Base-by-base conservation (phyloP, 2,888 invertebrate genomes). In the Noctua janthe region DNA sequence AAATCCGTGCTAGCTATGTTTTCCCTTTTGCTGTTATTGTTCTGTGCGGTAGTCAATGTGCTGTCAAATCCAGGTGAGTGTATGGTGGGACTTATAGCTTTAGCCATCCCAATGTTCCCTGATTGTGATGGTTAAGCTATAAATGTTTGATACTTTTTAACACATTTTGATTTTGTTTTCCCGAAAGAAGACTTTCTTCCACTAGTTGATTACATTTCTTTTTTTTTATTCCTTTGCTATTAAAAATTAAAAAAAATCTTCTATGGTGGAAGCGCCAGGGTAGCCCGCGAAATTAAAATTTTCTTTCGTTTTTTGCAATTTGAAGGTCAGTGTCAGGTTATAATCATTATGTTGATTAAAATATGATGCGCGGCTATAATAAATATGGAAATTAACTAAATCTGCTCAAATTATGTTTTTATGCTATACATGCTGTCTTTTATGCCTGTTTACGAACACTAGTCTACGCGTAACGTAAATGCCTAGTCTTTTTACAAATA, bases 51-150 rank as follows among this genome's bases (percentile, higher is more conserved):
- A n/a, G 75, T 80, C 20, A 75, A 74, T 71, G 84, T 86, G 4
- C 29, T 84, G 35, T 83, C 88, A 8, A 73, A 69, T 70, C 84
- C 87, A 80, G 84, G 91, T 89, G 39, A 85, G 83, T 82, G 1
- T 47, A 69, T 43, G 0, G 0, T 67, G 7, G 76, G 43, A 47
- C 10, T 47, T 10, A 47, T 47, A 47, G 10, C 47, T 47, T 10
- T 10, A 47, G 4, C 47, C 10, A 47, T 47, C 47, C 47, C 47
- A 47, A 47, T 10, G 1, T 51, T 0, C 17, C 64, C 23, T 23
- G 20, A 56, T 7, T 35, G 11, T 7, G 29, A 35, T 20, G 8
- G 29, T 64, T 35, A 39, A 5, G 5, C 39, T 11, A 7, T 23
- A 11, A 66, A 11, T 47, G 47, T 47, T 47, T 47, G 47, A 10